A percentile compares a stretch with the other conserved stretches of the same genome.
Evolutionary conservation across 2,888 invertebrate genomes (phyloP).

Genomic region (Escarpia spicata): DNA sequence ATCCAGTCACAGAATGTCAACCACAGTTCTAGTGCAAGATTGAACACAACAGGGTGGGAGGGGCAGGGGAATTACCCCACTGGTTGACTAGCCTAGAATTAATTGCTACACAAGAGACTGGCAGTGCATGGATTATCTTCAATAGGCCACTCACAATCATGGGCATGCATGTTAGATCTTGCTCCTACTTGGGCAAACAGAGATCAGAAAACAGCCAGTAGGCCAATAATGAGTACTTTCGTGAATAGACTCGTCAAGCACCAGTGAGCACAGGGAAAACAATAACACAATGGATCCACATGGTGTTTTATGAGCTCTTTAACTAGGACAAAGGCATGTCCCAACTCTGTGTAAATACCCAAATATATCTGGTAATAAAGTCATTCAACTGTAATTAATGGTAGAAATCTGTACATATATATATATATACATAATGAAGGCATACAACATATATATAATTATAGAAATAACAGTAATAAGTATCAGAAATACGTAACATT

Average conservation of each 20-base stretch:
- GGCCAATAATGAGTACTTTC: not conserved
- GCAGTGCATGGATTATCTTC: not conserved
- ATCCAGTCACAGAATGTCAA: conserved; percentile 1
- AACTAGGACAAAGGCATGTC: not conserved
- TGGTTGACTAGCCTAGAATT: not conserved
- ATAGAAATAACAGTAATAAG: too few relatives aligned
- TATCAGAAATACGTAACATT: too few relatives aligned
- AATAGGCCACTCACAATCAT: not conserved
- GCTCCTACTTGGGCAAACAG: not conserved
- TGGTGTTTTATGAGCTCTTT: not conserved
- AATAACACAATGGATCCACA: not conserved
- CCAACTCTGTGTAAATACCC: not conserved
- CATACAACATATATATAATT: not conserved
- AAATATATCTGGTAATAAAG: not conserved
- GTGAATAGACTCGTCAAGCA: not conserved
- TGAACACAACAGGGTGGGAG: not conserved
- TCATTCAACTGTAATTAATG: not conserved
- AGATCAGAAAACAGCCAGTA: not conserved
- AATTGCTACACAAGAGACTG: not conserved
- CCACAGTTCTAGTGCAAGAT: not conserved
- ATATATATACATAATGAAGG: not conserved
- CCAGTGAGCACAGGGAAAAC: not conserved
- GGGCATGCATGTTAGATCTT: not conserved
- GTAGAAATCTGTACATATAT: not conserved
- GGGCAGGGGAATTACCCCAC: not conserved